Evolutionary conservation across 1,140 invertebrate species (phyloP).

Genomic region (Agraylea sexmaculata): DNA sequence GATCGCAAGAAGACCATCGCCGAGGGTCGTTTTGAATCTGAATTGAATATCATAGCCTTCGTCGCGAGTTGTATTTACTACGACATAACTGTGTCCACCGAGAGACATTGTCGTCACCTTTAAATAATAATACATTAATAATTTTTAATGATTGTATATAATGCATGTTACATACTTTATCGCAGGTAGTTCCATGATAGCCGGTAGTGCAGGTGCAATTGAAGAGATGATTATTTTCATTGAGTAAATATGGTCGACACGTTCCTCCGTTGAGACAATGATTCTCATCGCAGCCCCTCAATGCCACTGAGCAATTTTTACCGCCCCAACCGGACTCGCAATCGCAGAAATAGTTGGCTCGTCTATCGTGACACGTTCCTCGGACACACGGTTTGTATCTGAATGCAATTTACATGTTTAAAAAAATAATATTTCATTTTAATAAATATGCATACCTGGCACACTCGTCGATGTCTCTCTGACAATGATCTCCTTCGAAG

Average conservation of each 20-base stretch:
- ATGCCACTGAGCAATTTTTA: conserved; percentile 79
- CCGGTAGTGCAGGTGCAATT: conserved; percentile 76
- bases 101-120: conserved; percentile 78
- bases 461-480: conserved; percentile 78
- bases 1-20: conserved; percentile 73
- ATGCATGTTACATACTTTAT: conserved; percentile 45
- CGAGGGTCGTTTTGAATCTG: conserved; percentile 80
- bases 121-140: too few species aligned
- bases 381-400: conserved; percentile 60
- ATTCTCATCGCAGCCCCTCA: conserved; percentile 59
- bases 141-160: too few species aligned
- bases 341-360: conserved; percentile 67
- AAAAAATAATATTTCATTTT: too few species aligned
- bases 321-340: conserved; percentile 75
- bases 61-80: conserved; percentile 61
- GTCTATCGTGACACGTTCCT: conserved; percentile 65
- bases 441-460: conserved; percentile 36
- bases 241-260: conserved; percentile 67
- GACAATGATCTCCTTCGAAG: conserved; percentile 72
- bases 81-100: conserved; percentile 60
- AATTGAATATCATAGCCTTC: conserved; percentile 82
- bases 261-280: conserved; percentile 73
- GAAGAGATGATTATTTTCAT: conserved; percentile 68
- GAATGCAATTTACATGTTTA: conserved; percentile 10
- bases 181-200: conserved; percentile 64